Conservation (phyloP, 2,113 vertebrate species). For the Junco hyemalis region DNA sequence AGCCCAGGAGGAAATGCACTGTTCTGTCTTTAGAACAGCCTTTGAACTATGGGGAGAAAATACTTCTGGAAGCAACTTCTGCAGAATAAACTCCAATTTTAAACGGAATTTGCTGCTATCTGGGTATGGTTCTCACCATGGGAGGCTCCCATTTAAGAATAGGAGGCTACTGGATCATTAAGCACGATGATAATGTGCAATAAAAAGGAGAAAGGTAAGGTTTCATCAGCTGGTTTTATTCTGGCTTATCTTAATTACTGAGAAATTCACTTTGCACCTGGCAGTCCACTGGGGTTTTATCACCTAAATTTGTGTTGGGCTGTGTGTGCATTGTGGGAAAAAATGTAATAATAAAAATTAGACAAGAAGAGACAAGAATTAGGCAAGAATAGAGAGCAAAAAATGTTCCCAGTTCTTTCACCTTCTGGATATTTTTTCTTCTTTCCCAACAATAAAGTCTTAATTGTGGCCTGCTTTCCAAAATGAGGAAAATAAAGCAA, state of each 20-base stretch:
- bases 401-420: not conserved
- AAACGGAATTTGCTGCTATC: not conserved
- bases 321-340: not conserved
- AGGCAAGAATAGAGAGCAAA: not conserved
- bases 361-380: not conserved
- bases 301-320: too few species aligned
- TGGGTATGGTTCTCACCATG: not conserved
- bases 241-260: not conserved
- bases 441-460: not conserved
- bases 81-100: not conserved
- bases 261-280: not conserved
- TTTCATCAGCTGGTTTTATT: not conserved
- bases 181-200: not conserved
- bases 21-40: not conserved
- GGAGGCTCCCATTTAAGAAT: not conserved
- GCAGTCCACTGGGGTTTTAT: not conserved
- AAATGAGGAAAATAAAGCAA: not conserved
- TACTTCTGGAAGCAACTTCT: not conserved
- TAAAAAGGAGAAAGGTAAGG: conserved; percentile 1
- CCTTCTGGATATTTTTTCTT: not conserved
- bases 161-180: not conserved
- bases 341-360: not conserved
- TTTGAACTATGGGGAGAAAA: not conserved
- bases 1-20: fast-evolving
- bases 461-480: fast-evolving